Conservation (phyloP, 2,113 vertebrate species). For the Pelecanus crispus region DNA sequence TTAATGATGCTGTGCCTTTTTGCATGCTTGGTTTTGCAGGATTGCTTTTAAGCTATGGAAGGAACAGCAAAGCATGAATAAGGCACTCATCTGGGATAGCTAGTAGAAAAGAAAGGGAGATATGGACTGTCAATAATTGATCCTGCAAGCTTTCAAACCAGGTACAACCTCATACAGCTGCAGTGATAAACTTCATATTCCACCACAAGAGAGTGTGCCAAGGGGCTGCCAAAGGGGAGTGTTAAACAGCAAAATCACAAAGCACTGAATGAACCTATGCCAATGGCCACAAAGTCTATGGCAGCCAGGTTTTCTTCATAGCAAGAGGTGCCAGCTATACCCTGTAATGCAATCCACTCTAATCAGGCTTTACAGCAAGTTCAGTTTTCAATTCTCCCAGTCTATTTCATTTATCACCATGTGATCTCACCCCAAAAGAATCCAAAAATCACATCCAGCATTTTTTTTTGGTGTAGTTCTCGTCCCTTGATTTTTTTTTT, state of each 20-base stretch:
- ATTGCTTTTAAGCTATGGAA: not conserved
- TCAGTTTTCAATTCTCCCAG: not conserved
- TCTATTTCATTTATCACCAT: not conserved
- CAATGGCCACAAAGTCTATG: not conserved
- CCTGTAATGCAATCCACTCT: not conserved
- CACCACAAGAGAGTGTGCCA: not conserved
- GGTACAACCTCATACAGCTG: not conserved
- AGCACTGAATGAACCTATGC: not conserved
- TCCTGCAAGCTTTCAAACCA: not conserved
- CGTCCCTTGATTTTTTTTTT: not conserved
- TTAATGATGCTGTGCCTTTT: not conserved
- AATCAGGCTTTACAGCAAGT: not conserved
- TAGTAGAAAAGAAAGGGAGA: not conserved
- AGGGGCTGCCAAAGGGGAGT: not conserved
- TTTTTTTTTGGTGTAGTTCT: not conserved
- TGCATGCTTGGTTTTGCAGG: not conserved
- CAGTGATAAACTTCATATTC: not conserved
- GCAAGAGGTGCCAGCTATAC: not conserved
- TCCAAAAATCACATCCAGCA: not conserved
- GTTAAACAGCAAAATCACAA: not conserved
- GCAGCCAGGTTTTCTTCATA: not conserved
- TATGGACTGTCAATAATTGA: not conserved
- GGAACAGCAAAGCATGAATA: not conserved
- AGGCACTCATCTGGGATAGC: not conserved
- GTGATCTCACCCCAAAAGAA: not conserved